Conservation (phyloP, 1,140 invertebrate genomes). For the Brachionus sp. region DNA sequence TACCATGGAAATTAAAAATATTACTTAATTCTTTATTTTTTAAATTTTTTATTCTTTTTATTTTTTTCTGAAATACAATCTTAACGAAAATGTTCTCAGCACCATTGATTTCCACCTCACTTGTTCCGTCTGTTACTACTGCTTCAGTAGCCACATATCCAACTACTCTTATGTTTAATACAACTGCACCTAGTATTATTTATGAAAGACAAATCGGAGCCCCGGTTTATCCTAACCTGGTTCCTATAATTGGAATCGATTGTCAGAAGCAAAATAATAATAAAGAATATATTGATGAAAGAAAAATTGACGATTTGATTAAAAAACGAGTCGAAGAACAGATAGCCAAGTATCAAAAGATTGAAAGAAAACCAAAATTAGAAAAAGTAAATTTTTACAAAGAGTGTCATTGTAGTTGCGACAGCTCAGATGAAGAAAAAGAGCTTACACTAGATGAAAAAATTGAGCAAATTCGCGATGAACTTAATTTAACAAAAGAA, state of each 20-base stretch:
- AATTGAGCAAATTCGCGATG: neutral
- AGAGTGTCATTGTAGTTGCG: neutral
- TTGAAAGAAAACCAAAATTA: neutral
- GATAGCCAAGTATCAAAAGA: neutral
- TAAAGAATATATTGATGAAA: neutral
- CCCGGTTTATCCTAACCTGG: neutral
- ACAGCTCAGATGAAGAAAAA: neutral
- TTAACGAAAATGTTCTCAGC: neutral
- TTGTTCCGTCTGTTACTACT: neutral
- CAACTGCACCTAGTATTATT: neutral
- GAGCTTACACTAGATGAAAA: slow-evolving; percentile 13
- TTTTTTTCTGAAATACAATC: neutral
- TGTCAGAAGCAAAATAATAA: neutral
- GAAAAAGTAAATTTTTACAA: neutral
- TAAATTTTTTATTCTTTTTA: neutral
- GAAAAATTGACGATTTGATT: slow-evolving; percentile 6
- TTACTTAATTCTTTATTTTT: neutral
- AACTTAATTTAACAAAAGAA: slow-evolving; percentile 18
- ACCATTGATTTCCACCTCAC: neutral
- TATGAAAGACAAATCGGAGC: neutral
- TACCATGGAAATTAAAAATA: neutral
- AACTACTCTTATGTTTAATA: neutral
- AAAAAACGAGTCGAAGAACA: slow-evolving; percentile 2
- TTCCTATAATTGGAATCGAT: slow-evolving; percentile 1
- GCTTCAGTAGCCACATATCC: neutral